Evolutionary conservation across 2,797 vertebrate species (phyloP).

Genomic region (Luscinia megarhynchos): DNA sequence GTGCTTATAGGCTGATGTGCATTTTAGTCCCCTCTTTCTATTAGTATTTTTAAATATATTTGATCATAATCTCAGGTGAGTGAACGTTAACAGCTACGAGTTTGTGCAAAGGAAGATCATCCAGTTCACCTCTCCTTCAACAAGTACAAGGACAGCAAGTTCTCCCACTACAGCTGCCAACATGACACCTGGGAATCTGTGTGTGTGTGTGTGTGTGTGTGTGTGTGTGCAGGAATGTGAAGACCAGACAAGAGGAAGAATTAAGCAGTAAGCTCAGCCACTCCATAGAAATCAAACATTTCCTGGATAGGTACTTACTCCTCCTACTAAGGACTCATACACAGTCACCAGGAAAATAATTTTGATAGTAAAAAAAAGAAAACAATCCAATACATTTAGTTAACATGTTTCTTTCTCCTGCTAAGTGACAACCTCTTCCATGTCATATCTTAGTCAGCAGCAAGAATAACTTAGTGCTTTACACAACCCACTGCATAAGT

Average conservation of each 20-base stretch:
- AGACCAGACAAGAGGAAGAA: background rate
- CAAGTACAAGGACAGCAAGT: background rate
- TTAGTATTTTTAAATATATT: background rate
- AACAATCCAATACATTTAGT: background rate
- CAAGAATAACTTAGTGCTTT: conserved; percentile 39
- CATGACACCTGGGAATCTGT: background rate
- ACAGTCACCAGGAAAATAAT: background rate
- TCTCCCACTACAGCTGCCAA: background rate
- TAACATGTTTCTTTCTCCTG: background rate
- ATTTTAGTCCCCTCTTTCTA: background rate
- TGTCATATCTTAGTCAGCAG: conserved; percentile 4
- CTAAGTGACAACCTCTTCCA: conserved; percentile 22
- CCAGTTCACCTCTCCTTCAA: background rate
- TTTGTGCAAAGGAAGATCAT: background rate
- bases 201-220: background rate
- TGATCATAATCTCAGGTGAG: background rate
- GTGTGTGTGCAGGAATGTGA: background rate
- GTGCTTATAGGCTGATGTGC: background rate
- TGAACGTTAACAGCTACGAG: background rate
- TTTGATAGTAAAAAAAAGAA: background rate
- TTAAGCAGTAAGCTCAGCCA: background rate
- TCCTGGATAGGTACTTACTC: background rate
- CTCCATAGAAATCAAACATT: background rate
- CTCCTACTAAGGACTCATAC: background rate
- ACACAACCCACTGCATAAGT: conserved; percentile 8